Conservation (phyloP, 2,797 vertebrate genomes). For the Periparus ater region DNA sequence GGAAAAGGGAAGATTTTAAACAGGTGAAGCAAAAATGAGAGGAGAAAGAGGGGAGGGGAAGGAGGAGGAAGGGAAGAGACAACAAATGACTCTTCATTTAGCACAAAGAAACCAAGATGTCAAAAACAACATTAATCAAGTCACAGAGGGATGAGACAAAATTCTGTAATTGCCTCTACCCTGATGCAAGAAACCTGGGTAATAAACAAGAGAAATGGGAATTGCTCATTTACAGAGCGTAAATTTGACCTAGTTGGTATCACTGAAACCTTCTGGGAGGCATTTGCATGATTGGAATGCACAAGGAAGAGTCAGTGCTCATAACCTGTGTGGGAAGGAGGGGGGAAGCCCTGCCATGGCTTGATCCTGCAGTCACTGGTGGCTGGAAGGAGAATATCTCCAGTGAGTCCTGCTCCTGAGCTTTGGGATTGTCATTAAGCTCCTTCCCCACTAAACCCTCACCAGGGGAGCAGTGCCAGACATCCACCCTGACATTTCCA, state of each 20-base stretch:
- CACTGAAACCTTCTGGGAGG: conserved; percentile 15
- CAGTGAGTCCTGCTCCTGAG: fast-evolving
- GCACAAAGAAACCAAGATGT: not conserved
- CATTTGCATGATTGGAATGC: not conserved
- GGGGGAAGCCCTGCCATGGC: not conserved
- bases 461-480: not conserved
- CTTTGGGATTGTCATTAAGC: not conserved
- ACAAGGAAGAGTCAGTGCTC: not conserved
- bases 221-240: conserved; percentile 30
- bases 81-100: not conserved
- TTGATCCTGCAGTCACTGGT: fast-evolving
- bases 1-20: not conserved
- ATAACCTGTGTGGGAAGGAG: not conserved
- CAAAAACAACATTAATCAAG: not conserved
- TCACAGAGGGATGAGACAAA: not conserved
- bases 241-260: conserved; percentile 5
- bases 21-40: not conserved
- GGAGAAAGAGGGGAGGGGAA: not conserved
- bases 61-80: not conserved
- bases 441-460: not conserved
- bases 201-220: conserved; percentile 38
- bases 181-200: not conserved
- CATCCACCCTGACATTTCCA: not conserved
- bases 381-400: not conserved
- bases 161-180: conserved; percentile 18